A percentile compares a stretch with the other conserved stretches of the same genome.
Conservation (phyloP, 2,888 invertebrate species). For the Hydrotaea diabolus region DNA sequence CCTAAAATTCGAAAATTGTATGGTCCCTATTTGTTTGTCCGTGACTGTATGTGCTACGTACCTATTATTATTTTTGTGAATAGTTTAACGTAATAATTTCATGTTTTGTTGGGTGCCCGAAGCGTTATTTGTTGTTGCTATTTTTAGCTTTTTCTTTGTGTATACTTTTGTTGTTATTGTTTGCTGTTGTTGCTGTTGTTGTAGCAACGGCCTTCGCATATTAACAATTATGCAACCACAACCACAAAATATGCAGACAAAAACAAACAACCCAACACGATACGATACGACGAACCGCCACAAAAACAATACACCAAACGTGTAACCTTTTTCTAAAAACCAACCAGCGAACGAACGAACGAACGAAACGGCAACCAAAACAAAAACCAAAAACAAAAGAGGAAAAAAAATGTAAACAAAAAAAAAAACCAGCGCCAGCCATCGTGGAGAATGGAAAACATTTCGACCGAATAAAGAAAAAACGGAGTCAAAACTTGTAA, state of each 20-base stretch:
- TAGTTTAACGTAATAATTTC: slow-evolving; percentile 28
- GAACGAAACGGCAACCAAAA: slow-evolving; percentile 12
- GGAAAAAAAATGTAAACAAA: background rate
- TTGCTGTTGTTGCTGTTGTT: slow-evolving; percentile 46
- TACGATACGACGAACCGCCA: background rate
- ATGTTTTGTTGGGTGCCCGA: slow-evolving; percentile 19
- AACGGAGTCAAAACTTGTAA: background rate
- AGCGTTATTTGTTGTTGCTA: slow-evolving; percentile 17
- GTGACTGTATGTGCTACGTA: too few relatives aligned
- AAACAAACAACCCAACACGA: slow-evolving; percentile 40
- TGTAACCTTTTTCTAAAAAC: background rate
- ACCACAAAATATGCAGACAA: slow-evolving; percentile 36
- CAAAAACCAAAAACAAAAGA: slow-evolving; percentile 27
- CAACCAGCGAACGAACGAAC: background rate
- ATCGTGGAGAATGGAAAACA: background rate
- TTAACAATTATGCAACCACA: slow-evolving; percentile 46
- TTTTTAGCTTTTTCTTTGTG: slow-evolving; percentile 28
- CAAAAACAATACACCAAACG: slow-evolving; percentile 14
- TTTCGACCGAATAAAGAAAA: background rate
- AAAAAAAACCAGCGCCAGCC: background rate
- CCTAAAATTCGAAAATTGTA: too few relatives aligned
- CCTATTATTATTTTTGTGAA: slow-evolving; percentile 22
- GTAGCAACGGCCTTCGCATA: slow-evolving; percentile 50
- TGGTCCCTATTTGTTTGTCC: too few relatives aligned
- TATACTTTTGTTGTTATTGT: slow-evolving; percentile 1